Conservation (phyloP, 2,113 vertebrate genomes). For the Mormoops blainvillei region DNA sequence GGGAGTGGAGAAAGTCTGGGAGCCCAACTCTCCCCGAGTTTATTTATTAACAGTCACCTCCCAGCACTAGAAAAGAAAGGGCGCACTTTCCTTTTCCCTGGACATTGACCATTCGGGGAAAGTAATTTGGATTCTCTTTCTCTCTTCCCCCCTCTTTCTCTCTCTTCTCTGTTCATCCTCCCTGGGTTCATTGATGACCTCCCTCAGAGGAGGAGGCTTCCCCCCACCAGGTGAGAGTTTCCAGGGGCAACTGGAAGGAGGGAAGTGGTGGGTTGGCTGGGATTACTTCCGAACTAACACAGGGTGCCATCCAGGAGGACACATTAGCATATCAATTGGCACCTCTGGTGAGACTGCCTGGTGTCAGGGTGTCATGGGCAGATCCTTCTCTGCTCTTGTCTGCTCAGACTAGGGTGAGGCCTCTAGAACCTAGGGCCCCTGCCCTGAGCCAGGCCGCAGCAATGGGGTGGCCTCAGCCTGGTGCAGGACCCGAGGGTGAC, state of each 20-base stretch:
- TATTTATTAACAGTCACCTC: not conserved
- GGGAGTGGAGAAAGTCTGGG: not conserved
- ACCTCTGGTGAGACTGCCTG: not conserved
- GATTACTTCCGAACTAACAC: rapidly evolving
- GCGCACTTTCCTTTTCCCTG: not conserved
- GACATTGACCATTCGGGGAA: not conserved
- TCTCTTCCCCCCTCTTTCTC: not conserved
- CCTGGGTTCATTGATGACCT: not conserved
- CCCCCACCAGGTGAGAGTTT: conserved; percentile 80
- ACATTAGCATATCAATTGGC: conserved; percentile 17
- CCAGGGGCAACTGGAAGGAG: not conserved
- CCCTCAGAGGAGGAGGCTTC: conserved; percentile 81
- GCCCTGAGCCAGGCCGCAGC: not conserved
- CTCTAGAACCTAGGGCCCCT: not conserved
- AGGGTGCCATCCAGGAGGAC: not conserved
- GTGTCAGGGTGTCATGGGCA: not conserved
- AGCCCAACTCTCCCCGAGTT: not conserved
- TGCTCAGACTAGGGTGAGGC: not conserved
- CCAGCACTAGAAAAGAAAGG: not conserved
- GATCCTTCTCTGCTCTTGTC: not conserved
- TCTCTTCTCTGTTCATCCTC: not conserved
- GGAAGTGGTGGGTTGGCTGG: not conserved
- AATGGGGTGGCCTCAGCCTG: not conserved
- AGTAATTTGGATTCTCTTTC: not conserved
- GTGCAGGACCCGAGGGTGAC: too few relatives aligned